Evolutionary conservation across 2,113 vertebrate genomes (phyloP), one percentile per base, ranked within the genome.

Genomic region (Aspiorhynchus laticeps): DNA sequence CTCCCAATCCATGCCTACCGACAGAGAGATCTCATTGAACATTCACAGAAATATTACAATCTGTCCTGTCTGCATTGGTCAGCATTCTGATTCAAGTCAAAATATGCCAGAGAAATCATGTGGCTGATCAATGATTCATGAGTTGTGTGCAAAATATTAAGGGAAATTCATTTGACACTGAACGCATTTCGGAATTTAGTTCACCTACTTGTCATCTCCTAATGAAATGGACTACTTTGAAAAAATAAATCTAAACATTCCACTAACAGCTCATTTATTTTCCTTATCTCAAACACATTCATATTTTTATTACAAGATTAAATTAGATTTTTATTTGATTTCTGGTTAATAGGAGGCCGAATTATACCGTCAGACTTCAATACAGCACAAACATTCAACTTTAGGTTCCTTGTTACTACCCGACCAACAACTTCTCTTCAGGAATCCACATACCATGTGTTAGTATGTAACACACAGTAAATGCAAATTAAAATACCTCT

Each of bases 41-140:
- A 92, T 91, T 92, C 92, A 90, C 81, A 76, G 79, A 87, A 89
- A 87, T 84, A 89, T 87, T 89, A 91, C 91, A 93, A 92, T 91
- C 91, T 91, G 85, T 88, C 85, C 74, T 88, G 79, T 76, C 84
- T 87, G 69, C 19, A 85, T 81, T 86, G 59, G 43, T 80, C 89
- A 84, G 38, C 69, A 88, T 86, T 84, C 85, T 28, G 80, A 65
- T 83, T 90, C 84, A 88, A 86, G 73, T 89, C 86, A 84, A 38
- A 79, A 46, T 88, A 67, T 56, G 87, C 73, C 69, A 77, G 76
- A 89, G 77, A 43, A 86, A 76, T 80, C 81, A 84, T 15, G 86
- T 89, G 79, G 84, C n/a, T 89, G 86, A 85, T 88, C 9, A 87
- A 82, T 24, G 21, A 88, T 85, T 36, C 81, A 76, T 31, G 84